Conservation (phyloP, 2,113 vertebrate genomes). For the Formicarius rufipectus region DNA sequence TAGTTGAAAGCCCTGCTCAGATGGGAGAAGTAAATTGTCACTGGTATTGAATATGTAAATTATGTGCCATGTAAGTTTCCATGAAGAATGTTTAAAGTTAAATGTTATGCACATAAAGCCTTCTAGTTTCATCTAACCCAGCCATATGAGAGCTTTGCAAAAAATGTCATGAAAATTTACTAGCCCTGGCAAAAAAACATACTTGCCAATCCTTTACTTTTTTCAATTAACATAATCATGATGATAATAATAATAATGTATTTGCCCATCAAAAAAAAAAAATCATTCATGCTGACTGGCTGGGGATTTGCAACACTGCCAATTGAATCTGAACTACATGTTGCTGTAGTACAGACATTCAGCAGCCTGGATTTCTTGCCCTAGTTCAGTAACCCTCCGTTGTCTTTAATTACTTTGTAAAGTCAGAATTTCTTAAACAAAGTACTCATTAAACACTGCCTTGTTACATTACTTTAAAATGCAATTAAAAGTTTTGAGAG, state of each 20-base stretch:
- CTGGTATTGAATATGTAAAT: constrained; percentile 87
- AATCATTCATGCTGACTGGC: constrained; percentile 20
- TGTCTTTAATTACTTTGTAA: constrained; percentile 61
- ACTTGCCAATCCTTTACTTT: constrained; percentile 35
- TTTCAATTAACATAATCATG: constrained; percentile 32
- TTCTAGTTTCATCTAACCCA: constrained; percentile 68
- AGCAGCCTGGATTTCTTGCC: constrained; percentile 26
- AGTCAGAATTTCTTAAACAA: constrained; percentile 70
- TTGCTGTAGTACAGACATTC: background rate
- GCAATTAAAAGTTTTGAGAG: constrained; percentile 66
- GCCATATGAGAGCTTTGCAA: constrained; percentile 45
- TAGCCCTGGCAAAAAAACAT: constrained; percentile 37
- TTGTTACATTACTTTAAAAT: constrained; percentile 60
- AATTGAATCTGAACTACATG: constrained; percentile 21
- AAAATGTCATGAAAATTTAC: constrained; percentile 46
- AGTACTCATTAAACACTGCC: constrained; percentile 59
- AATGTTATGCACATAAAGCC: constrained; percentile 70
- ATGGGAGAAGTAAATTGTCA: constrained; percentile 87
- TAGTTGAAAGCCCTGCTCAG: constrained; percentile 85
- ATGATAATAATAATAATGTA: constrained; percentile 36
- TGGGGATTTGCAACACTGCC: constrained; percentile 48
- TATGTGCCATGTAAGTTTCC: constrained; percentile 79
- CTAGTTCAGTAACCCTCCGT: constrained; percentile 37
- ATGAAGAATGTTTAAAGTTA: constrained; percentile 81
- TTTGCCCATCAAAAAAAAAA: constrained; percentile 15